Evolutionary conservation across 2,888 invertebrate genomes (phyloP), one percentile per base, ranked within the genome.

Genomic region (Epistrophe grossulariae): DNA sequence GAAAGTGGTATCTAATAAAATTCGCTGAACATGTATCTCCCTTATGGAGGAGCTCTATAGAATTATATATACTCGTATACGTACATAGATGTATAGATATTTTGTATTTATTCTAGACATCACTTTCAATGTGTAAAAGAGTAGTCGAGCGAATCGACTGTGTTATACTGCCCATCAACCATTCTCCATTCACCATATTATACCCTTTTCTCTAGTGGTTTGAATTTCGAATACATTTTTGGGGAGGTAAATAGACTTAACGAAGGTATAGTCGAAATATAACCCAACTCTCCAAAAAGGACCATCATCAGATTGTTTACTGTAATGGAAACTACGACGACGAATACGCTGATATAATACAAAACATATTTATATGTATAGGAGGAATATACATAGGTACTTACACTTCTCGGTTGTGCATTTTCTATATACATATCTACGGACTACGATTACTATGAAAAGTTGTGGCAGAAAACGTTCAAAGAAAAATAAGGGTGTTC

Each of bases 321-420:
- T 79, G 79, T 83, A 83, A 83, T 87, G 79, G 79, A 87, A 83
- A 83, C 74, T 24, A 17, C 43, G 8, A 17, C 13, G 52, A 59
- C 78, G 66, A 72, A 77, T 71, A 55, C 55, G 55, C 15, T 85
- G 62, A 85, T 68, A 78, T 85, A 59, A 78, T 57, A 78, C 70
- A 35, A 70, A 77, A 74, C n/a, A n/a, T 24, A 24, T 24, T 1
- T 24, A 24, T 24, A 24, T 24, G 24, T 78, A 76, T 68, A 48
- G 10, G 24, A 13, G 4, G 11, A 28, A 13, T 24, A 15, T n/a
- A n/a, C n/a, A n/a, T 57, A 10, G 15, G 40, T 82, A 52, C 68
- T 82, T 87, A 87, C 87, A 87, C 74, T 87, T 87, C 78, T 87
- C 62, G 74, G 74, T 71, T 79, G 87, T 83, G 87, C 87, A 87